Percentiles rank a stretch among this genome's conserved stretches.
phyloP scores from a whole-genome alignment of 2,113 vertebrate species.

The rabbit (Oryctolagus cuniculus) region DNA sequence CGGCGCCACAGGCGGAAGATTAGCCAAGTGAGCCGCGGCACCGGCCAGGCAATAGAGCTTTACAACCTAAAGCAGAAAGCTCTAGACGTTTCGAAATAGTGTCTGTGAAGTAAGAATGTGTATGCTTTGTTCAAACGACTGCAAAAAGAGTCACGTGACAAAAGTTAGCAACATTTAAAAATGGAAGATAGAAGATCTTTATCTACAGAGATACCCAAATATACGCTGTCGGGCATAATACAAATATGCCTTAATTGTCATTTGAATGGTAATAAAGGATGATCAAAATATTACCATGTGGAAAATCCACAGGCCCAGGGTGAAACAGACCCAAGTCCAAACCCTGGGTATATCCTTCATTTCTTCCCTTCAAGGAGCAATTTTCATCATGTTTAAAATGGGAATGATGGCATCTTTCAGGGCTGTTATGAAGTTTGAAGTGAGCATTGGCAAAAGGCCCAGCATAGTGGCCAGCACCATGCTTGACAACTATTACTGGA shows the following conservation, averaged over 20 bases:
- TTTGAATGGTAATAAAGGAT: not conserved
- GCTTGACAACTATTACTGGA: accelerated
- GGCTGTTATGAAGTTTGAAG: not conserved
- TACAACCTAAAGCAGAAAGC: constrained; percentile 32
- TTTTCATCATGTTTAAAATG: not conserved
- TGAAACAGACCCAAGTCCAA: not conserved
- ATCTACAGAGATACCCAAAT: not conserved
- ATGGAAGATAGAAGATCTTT: not conserved
- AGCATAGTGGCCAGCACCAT: too few species aligned
- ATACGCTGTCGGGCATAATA: not conserved
- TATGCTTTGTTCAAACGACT: constrained; percentile 12
- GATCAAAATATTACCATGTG: not conserved
- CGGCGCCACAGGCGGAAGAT: too few species aligned
- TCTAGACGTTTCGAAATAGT: not conserved
- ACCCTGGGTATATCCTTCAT: not conserved
- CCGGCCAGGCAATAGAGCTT: not conserved
- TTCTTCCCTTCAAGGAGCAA: not conserved
- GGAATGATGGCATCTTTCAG: not conserved
- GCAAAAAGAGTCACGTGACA: constrained; percentile 17
- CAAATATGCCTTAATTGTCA: not conserved
- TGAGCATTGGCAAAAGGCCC: not conserved
- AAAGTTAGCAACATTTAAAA: constrained; percentile 46
- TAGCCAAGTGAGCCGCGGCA: too few species aligned
- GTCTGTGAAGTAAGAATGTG: constrained; percentile 55
- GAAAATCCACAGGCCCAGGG: not conserved